Evolutionary conservation across 1,140 invertebrate genomes (phyloP), one percentile per base, ranked within the genome.

Genomic region (Platyura marginata): DNA sequence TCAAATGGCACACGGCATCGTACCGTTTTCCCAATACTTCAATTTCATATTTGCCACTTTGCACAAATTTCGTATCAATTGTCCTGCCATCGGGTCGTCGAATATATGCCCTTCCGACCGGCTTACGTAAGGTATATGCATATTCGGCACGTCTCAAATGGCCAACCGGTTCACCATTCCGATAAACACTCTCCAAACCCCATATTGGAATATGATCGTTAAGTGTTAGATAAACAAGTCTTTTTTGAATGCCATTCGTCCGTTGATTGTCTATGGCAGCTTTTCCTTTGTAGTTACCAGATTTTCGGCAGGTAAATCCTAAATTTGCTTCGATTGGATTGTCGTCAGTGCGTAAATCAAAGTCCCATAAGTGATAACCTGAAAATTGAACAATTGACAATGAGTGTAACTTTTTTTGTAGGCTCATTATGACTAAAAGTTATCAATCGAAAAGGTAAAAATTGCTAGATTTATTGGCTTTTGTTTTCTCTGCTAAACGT

Each of bases 291-390:
- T 89, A 93, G 10, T 77, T 68, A 2, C 75, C 79, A 21, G 71
- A 65, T 45, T 75, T 76, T 48, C 85, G 69, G 55, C 87, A 91
- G 2, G 79, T 72, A 49, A 80, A 80, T 13, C 62, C 74, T 32
- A 93, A 65, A 34, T 78, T 79, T 1, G 84, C 82, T 65, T 93
- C 87, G 1, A 91, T 56, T 0, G 87, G 87, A 47, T 80, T 87
- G 53, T 92, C 86, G 55, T 88, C 81, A 3, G 74, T 60, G 45
- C 86, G 70, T 9, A 90, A 54, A 64, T 92, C 87, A 13, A 68
- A 64, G 51, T 87, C 81, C 84, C 86, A 89, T 40, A 90, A 66
- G 51, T 85, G 80, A 56, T 83, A 85, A 35, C 86, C 34, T 36
- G 10, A 33, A 42, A 21, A 9, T 20, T 5, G 20, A n/a, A 16